Evolutionary conservation across 2,888 invertebrate genomes (phyloP).

Genomic region (Leptopterna dolabrata): DNA sequence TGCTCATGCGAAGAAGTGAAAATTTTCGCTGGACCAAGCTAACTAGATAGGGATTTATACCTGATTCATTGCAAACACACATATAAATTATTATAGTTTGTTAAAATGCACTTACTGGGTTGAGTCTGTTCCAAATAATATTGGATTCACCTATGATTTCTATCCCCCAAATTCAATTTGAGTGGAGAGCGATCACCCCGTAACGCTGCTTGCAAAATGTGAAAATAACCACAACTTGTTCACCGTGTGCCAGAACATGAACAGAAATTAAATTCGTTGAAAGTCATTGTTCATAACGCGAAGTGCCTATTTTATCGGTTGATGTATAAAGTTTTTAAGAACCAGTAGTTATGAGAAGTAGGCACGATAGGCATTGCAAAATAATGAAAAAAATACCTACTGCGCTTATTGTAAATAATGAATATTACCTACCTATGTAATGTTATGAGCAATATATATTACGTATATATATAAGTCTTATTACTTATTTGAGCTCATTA

Average conservation of each 20-base stretch:
- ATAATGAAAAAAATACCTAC: neutral
- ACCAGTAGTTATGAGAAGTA: neutral
- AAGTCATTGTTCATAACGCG: neutral
- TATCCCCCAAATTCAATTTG: too few relatives aligned
- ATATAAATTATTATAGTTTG: too few relatives aligned
- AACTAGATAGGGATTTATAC: neutral
- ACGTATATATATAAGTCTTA: neutral
- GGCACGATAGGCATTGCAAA: neutral
- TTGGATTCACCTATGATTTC: too few relatives aligned
- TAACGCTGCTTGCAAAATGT: too few relatives aligned
- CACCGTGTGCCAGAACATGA: neutral
- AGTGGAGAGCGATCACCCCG: too few relatives aligned
- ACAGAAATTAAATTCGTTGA: neutral
- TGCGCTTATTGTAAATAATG: conserved; percentile 5
- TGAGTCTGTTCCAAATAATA: too few relatives aligned
- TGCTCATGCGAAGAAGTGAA: neutral
- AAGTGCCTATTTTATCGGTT: conserved; percentile 7
- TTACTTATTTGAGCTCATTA: neutral
- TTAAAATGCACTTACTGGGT: too few relatives aligned
- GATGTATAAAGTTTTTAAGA: neutral
- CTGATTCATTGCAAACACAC: neutral
- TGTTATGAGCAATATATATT: neutral
- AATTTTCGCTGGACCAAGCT: too few relatives aligned
- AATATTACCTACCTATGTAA: too few relatives aligned
- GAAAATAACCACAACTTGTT: too few relatives aligned